Conservation (phyloP, 2,888 invertebrate genomes). For the Epinotia nisella region DNA sequence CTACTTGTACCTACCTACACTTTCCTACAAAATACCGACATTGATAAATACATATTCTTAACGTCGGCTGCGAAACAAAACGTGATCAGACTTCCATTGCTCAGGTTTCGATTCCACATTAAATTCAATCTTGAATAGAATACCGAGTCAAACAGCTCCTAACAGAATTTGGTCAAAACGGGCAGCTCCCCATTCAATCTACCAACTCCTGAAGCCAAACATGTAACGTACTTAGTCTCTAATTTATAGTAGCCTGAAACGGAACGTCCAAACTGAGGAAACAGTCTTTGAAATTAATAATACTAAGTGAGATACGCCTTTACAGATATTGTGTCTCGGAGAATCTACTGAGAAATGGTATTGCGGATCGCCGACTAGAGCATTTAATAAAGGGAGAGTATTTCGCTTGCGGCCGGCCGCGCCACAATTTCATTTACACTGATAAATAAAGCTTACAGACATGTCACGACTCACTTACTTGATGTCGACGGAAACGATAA, state of each 20-base stretch:
- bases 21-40: neutral
- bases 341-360: conserved; percentile 34
- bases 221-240: conserved; percentile 31
- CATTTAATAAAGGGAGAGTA: conserved; percentile 41
- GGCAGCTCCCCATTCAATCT: conserved; percentile 28
- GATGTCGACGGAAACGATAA: conserved; percentile 1
- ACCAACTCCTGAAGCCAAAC: conserved; percentile 28
- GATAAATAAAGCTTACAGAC: conserved; percentile 33
- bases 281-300: conserved; percentile 40
- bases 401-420: conserved; percentile 31
- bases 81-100: conserved; percentile 24
- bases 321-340: conserved; percentile 7
- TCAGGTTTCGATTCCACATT: conserved; percentile 25
- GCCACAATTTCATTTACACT: conserved; percentile 39
- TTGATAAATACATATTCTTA: conserved; percentile 25
- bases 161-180: conserved; percentile 27
- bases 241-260: conserved; percentile 26
- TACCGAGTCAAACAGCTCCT: conserved; percentile 12
- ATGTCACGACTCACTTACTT: conserved; percentile 2
- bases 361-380: conserved; percentile 24
- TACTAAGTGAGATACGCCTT: conserved; percentile 32
- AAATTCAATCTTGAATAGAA: conserved; percentile 22
- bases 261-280: conserved; percentile 14
- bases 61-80: conserved; percentile 14
- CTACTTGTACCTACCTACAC: neutral